Evolutionary conservation across 2,113 vertebrate species (phyloP), one percentile per base, ranked within the genome.

Genomic region (Notechis scutatus): DNA sequence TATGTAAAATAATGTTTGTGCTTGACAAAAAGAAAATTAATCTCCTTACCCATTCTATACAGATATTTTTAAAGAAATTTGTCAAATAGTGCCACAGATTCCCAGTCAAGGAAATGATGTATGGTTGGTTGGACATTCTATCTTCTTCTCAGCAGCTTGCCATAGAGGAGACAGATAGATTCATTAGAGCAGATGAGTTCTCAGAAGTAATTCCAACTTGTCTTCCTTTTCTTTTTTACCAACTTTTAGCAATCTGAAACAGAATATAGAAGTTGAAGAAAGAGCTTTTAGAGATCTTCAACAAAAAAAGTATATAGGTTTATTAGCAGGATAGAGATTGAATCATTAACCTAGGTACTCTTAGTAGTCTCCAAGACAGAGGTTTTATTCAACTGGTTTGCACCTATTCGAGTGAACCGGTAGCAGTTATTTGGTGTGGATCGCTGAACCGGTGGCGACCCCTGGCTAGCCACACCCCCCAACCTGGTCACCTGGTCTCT

Each of bases 271-370:
- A 26, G 59, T 50, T 29, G 39, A 54, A 64, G 6, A 39, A 55
- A 88, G 20, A 87, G n/a, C n/a, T 69, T 88, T 81, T 81, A 89
- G 34, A 45, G 89, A 89, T 54, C 34, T 56, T 92, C 81, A 92
- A n/a, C 61, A 64, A 92, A 54, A 54, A 9, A 10, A 21, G n/a
- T 87, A 89, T 26, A 54, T 24, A 92, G 54, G 47, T 61, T 92
- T 64, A 26, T 88, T 88, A 74, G 14, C 64, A 89, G 34, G 47
- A 47, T 11, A 88, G 91, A 54, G 34, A 39, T 55, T 89, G 92
- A 81, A 92, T 69, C 88, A 92, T 92, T 11, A 89, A 92, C 87
- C 45, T 26, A 89, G 39, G 64, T 52, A 81, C 26, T 47, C 52
- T 85, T 92, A 92, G 56, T 81, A 45, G 61, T 81, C 87, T 89